Percentiles rank a stretch among this genome's conserved stretches.
phyloP scores from a whole-genome alignment of 2,888 invertebrate species.

The Vandiemenella viatica region DNA sequence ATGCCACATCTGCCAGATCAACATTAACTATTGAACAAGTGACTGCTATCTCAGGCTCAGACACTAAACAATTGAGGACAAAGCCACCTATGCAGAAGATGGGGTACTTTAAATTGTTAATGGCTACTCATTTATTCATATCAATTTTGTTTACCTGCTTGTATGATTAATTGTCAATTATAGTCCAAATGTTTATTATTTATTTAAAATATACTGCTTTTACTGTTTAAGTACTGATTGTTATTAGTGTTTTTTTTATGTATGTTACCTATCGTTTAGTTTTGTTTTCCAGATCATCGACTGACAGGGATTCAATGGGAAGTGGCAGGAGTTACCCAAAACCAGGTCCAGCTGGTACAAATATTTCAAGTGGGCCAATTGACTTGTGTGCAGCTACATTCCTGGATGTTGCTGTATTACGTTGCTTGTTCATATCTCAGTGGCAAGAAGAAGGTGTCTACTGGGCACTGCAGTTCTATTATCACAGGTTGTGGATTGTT shows the following conservation, averaged over 20 bases:
- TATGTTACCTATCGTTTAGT: background rate
- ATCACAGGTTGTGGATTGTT: constrained; percentile 76
- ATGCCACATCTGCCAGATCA: constrained; percentile 30
- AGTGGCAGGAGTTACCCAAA: constrained; percentile 29
- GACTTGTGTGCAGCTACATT: constrained; percentile 81
- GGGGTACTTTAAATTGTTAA: constrained; percentile 26
- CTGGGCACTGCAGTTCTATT: constrained; percentile 88
- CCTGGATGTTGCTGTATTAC: constrained; percentile 86
- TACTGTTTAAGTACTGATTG: too few species aligned
- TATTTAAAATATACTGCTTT: too few species aligned
- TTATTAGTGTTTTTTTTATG: background rate
- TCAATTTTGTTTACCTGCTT: too few species aligned
- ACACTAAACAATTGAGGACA: constrained; percentile 23
- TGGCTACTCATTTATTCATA: background rate
- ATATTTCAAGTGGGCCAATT: constrained; percentile 18
- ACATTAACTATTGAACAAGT: constrained; percentile 35
- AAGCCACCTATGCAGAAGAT: constrained; percentile 41
- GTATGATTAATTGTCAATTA: too few species aligned
- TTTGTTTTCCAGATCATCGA: constrained; percentile 30
- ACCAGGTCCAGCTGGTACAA: constrained; percentile 31
- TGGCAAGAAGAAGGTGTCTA: constrained; percentile 98
- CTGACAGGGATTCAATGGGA: constrained; percentile 64
- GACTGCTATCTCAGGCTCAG: constrained; percentile 29
- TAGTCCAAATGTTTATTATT: too few species aligned
- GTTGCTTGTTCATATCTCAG: constrained; percentile 88